Percentiles rank a stretch among this genome's conserved stretches.
These are phyloP conservation scores for Hedychridium roseum DNA, from an alignment of 2,888 invertebrate genomes.

Conservation along the genomic window DNA sequence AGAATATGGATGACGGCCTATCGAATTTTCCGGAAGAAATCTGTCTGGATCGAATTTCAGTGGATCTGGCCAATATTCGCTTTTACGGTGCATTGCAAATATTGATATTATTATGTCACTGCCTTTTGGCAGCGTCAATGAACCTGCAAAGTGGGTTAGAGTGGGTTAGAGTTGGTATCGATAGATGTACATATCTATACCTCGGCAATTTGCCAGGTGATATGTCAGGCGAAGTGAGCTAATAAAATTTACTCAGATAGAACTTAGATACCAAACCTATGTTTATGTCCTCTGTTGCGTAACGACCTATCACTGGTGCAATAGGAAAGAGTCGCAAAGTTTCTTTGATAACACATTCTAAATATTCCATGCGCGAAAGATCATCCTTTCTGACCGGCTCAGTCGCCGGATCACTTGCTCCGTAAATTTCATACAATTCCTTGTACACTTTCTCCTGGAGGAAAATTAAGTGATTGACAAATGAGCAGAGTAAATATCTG, in stretches of 20 bases:
- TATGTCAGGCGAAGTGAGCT: too few relatives aligned
- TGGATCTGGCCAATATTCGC: slow-evolving; percentile 41
- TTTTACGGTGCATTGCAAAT: slow-evolving; percentile 32
- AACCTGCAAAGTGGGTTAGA: slow-evolving; percentile 21
- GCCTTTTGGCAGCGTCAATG: slow-evolving; percentile 35
- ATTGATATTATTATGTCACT: slow-evolving; percentile 32
- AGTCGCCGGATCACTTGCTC: slow-evolving; percentile 56
- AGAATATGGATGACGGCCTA: slow-evolving; percentile 38
- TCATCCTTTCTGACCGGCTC: slow-evolving; percentile 64
- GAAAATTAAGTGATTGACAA: too few relatives aligned
- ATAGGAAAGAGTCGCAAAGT: slow-evolving; percentile 68
- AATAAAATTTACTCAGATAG: too few relatives aligned
- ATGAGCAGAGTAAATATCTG: too few relatives aligned
- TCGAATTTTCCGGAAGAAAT: slow-evolving; percentile 44
- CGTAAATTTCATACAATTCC: slow-evolving; percentile 65
- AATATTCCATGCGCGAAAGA: slow-evolving; percentile 66
- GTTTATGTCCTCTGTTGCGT: slow-evolving; percentile 64
- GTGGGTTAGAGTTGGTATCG: too few relatives aligned
- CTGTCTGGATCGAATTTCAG: slow-evolving; percentile 47
- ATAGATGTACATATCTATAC: too few relatives aligned
- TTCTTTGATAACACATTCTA: slow-evolving; percentile 70
- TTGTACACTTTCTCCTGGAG: slow-evolving; percentile 56
- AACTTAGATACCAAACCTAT: slow-evolving; percentile 61
- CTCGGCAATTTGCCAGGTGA: too few relatives aligned
- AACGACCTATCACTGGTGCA: slow-evolving; percentile 66